phyloP scores from a whole-genome alignment of 2,888 invertebrate species.

The Caprella mutica region DNA sequence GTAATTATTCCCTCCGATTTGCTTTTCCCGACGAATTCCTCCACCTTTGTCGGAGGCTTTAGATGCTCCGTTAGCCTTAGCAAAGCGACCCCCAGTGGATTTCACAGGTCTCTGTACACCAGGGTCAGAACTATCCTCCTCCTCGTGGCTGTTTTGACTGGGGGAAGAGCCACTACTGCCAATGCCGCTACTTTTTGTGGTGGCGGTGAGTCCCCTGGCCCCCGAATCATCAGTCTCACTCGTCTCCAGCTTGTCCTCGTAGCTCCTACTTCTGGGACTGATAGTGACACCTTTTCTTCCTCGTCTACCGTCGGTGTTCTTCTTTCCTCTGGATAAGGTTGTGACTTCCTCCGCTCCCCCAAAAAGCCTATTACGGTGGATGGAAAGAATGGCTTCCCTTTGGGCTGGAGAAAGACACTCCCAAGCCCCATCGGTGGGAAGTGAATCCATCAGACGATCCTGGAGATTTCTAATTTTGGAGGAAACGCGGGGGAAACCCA shows the following conservation, averaged over 20 bases:
- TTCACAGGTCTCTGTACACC: slow-evolving; percentile 14
- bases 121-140: slow-evolving; percentile 27
- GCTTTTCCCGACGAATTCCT: neutral
- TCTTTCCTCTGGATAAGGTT: neutral
- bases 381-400: slow-evolving; percentile 30
- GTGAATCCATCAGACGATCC: slow-evolving; percentile 30
- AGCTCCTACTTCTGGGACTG: slow-evolving; percentile 30
- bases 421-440: slow-evolving; percentile 32
- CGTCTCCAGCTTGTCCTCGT: slow-evolving; percentile 33
- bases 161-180: slow-evolving; percentile 23
- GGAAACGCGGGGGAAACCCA: slow-evolving; percentile 18
- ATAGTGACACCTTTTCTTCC: neutral
- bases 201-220: slow-evolving; percentile 19
- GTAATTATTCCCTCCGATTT: neutral
- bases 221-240: slow-evolving; percentile 33
- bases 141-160: slow-evolving; percentile 29
- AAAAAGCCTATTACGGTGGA: slow-evolving; percentile 20
- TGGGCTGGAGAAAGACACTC: slow-evolving; percentile 33
- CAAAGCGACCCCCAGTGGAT: slow-evolving; percentile 14
- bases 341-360: neutral
- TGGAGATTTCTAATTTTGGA: slow-evolving; percentile 29
- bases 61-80: slow-evolving; percentile 15
- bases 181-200: slow-evolving; percentile 6
- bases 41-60: slow-evolving; percentile 1
- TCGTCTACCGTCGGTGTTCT: neutral